Evolutionary conservation across 2,888 invertebrate genomes (phyloP).

Genomic region (Tipula lateralis): DNA sequence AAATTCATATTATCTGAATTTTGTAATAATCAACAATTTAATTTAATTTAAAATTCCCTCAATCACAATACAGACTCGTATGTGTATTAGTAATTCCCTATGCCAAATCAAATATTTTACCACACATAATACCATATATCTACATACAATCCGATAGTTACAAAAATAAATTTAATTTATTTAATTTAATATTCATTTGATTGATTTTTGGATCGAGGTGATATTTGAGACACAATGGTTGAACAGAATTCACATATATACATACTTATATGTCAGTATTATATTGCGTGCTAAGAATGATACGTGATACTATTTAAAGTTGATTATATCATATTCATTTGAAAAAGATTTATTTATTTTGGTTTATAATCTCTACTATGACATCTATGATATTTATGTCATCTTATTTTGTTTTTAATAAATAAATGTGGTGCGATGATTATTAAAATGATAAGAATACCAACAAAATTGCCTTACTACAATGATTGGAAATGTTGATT

Average conservation of each 20-base stretch:
- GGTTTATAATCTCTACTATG: not conserved
- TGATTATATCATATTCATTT: not conserved
- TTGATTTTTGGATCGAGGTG: not conserved
- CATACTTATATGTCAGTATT: not conserved
- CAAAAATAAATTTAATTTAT: not conserved
- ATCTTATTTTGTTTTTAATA: not conserved
- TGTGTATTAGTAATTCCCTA: not conserved
- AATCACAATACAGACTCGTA: no score
- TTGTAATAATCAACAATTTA: not conserved
- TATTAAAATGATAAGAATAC: not conserved
- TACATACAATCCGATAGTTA: not conserved
- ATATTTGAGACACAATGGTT: not conserved
- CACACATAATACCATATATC: not conserved
- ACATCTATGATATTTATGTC: not conserved
- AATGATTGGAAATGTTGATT: no score
- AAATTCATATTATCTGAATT: not conserved
- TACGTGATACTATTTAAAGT: not conserved
- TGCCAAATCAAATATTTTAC: not conserved
- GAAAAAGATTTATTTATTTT: not conserved
- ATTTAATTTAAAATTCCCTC: not conserved
- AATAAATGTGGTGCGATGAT: not conserved
- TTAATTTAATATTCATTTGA: not conserved
- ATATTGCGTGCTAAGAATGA: not conserved
- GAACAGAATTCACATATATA: not conserved
- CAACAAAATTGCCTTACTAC: no score